Evolutionary conservation across 2,797 vertebrate genomes (phyloP), one percentile per base, ranked within the genome.

Genomic region (Hipposideros larvatus): DNA sequence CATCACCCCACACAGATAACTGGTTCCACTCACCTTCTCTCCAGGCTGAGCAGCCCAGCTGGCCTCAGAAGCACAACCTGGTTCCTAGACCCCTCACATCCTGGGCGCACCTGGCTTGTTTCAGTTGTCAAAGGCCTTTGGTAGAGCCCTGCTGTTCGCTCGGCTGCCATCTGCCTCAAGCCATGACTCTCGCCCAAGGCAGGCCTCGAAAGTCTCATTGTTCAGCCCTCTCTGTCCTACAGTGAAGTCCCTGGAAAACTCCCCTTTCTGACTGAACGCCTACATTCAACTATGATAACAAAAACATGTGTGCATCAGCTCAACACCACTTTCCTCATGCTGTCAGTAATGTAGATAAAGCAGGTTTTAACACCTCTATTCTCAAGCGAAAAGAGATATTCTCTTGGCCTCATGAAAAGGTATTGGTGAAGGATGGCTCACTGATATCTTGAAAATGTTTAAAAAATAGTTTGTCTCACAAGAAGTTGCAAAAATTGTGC

Each of bases 1-100:
- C 1, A 4, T 22, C 18, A 71, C 11, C 19, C 43, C 0, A n/a
- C 15, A 28, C 2, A 1, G 1, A 43, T 43, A 43, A 15, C 24
- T 2, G 48, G 37, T 43, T 83, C 16, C 7, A 28, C 10, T 70
- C 9, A 9, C 43, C n/a, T 55, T 53, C 70, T 75, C 4, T 59
- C 59, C 1, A 0, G 16, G 34, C 34, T 28, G 41, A 87, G 21
- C 41, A 34, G 18, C n/a, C 7, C 28, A 46, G 51, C 43, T 66
- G 63, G 37, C 41, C 24, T 59, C 53, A 61, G 53, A 82, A 84
- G 21, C 22, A 6, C 71, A 59, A 4, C 9, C 19, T 66, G 71
- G 28, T 57, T 89, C 28, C 57, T 4, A 26, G 28, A 24, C 28
- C 5, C 24, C 28, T 84, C 34, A 8, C 18, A 4, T 84, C 70